phyloP scores from a whole-genome alignment of 2,888 invertebrate genomes.

The Lasius platythorax region DNA sequence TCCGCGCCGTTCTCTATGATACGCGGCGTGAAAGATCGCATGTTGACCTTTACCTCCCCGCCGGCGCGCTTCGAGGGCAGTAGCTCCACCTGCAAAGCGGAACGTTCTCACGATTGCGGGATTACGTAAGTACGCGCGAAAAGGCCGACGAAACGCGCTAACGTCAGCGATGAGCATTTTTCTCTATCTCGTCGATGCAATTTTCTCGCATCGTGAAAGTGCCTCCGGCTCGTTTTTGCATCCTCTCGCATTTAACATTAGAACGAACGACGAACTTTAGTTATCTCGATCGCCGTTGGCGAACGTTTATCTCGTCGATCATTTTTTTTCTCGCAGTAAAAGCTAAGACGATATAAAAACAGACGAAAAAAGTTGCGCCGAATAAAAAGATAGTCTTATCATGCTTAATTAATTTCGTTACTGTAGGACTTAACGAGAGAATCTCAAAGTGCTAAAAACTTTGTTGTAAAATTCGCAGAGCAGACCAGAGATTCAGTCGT shows the following conservation, averaged over 20 bases:
- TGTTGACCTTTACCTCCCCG: slow-evolving; percentile 81
- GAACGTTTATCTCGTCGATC: neutral
- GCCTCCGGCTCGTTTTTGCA: neutral
- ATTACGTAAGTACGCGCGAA: slow-evolving; percentile 67
- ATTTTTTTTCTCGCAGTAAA: neutral
- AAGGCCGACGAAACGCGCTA: slow-evolving; percentile 64
- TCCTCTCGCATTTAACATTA: slow-evolving; percentile 24
- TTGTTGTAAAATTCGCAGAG: neutral
- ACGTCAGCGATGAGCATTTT: slow-evolving; percentile 27
- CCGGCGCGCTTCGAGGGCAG: slow-evolving; percentile 76
- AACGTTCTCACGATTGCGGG: slow-evolving; percentile 70
- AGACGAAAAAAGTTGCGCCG: neutral
- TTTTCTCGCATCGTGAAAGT: slow-evolving; percentile 48
- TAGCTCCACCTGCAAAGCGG: slow-evolving; percentile 77
- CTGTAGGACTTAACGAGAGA: neutral
- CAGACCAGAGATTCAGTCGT: neutral
- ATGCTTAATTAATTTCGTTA: neutral
- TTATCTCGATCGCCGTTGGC: neutral
- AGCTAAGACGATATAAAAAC: neutral
- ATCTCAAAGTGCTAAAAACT: neutral
- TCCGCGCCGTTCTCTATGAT: slow-evolving; percentile 79
- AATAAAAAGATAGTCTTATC: neutral
- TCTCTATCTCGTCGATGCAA: slow-evolving; percentile 18
- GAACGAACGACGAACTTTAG: neutral
- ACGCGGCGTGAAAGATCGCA: slow-evolving; percentile 83